Evolutionary conservation across 2,113 vertebrate genomes (phyloP).

Genomic region (Etheostoma spectabile): DNA sequence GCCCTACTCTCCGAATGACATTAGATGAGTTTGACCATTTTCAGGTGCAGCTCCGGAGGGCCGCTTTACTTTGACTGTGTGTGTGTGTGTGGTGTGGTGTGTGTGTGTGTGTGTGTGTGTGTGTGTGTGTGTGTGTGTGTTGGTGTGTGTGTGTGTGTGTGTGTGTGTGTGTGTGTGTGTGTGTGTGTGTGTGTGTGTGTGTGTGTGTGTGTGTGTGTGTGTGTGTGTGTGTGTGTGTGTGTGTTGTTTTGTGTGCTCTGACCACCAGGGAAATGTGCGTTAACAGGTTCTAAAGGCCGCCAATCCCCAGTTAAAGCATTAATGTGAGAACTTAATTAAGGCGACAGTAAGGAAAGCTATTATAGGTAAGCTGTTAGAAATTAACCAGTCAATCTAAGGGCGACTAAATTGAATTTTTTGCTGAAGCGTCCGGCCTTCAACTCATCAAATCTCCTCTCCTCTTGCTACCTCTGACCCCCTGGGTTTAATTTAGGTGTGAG

Average conservation of each 20-base stretch:
- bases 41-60: slow-evolving; percentile 33
- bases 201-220: slow-evolving; percentile 24
- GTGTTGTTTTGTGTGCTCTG: slow-evolving; percentile 40
- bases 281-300: slow-evolving; percentile 73
- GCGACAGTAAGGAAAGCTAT: slow-evolving; percentile 82
- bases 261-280: slow-evolving; percentile 73
- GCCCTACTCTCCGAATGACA: background rate
- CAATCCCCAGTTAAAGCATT: slow-evolving; percentile 72
- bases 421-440: slow-evolving; percentile 75
- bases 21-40: slow-evolving; percentile 32
- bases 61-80: slow-evolving; percentile 19
- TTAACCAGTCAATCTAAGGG: slow-evolving; percentile 80
- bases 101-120: slow-evolving; percentile 17
- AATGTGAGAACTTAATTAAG: slow-evolving; percentile 83
- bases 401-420: slow-evolving; percentile 81
- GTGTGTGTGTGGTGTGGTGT: slow-evolving; percentile 29
- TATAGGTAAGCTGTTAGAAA: slow-evolving; percentile 81
- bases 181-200: slow-evolving; percentile 14
- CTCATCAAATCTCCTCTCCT: slow-evolving; percentile 77
- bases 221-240: slow-evolving; percentile 23
- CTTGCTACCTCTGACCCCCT: slow-evolving; percentile 76
- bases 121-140: too few relatives aligned
- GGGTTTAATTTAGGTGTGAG: slow-evolving; percentile 78
- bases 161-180: slow-evolving; percentile 18
- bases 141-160: slow-evolving; percentile 28